Evolutionary conservation across 2,797 vertebrate species (phyloP).

Genomic region (Phoeniculus purpureus): DNA sequence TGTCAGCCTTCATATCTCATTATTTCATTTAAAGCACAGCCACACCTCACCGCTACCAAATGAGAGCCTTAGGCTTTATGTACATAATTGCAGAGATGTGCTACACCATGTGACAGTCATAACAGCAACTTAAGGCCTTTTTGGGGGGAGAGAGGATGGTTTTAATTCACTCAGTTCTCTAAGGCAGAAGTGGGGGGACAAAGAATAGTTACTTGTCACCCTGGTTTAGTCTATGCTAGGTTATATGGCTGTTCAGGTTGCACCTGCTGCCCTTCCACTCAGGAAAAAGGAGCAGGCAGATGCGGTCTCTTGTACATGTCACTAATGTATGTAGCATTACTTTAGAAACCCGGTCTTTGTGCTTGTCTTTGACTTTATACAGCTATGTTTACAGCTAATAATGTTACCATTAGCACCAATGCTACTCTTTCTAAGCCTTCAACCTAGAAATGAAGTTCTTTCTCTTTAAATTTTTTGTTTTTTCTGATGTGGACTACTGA

Average conservation of each 20-base stretch:
- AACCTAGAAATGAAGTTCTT: not conserved
- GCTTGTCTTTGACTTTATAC: not conserved
- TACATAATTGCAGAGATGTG: not conserved
- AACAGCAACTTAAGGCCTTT: not conserved
- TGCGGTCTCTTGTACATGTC: not conserved
- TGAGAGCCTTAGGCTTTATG: not conserved
- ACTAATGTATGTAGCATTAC: not conserved
- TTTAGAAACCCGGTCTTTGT: not conserved
- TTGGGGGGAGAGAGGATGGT: not conserved
- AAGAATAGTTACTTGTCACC: not conserved
- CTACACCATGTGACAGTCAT: not conserved
- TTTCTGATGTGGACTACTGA: accelerated
- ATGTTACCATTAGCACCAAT: not conserved
- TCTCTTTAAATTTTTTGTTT: not conserved
- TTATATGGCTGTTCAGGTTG: not conserved
- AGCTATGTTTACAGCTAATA: not conserved
- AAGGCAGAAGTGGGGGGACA: not conserved
- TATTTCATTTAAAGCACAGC: not conserved
- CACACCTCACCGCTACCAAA: not conserved
- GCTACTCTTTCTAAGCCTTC: not conserved
- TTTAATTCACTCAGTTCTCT: not conserved
- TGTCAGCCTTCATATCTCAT: not conserved
- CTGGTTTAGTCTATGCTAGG: not conserved
- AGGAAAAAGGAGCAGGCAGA: not conserved
- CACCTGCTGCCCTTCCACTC: not conserved